Evolutionary conservation across 2,888 invertebrate species (phyloP).

Genomic region (Theretra japonica): DNA sequence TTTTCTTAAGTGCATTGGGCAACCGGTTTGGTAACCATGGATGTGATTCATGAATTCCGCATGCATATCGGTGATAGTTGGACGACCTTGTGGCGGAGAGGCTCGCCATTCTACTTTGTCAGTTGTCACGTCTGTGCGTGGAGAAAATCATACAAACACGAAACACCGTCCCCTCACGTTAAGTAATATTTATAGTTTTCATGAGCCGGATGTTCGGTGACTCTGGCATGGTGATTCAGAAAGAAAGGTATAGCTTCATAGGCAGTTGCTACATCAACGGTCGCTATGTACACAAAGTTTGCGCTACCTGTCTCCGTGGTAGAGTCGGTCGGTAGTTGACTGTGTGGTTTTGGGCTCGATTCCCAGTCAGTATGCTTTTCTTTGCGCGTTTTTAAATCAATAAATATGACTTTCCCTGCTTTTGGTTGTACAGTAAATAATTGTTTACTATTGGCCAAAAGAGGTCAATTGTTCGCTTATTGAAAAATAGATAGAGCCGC

Average conservation of each 20-base stretch:
- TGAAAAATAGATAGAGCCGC: too few species aligned
- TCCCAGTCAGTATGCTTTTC: too few species aligned
- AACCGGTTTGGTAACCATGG: slow-evolving; percentile 13
- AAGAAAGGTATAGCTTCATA: background rate
- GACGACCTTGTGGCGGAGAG: slow-evolving; percentile 69
- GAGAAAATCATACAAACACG: slow-evolving; percentile 2
- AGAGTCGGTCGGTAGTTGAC: too few species aligned
- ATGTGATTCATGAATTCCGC: slow-evolving; percentile 25
- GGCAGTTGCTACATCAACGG: background rate
- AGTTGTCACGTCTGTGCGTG: slow-evolving; percentile 59
- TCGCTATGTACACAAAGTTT: background rate
- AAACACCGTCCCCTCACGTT: background rate
- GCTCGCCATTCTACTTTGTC: slow-evolving; percentile 64
- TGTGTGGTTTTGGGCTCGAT: too few species aligned
- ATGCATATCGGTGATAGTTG: slow-evolving; percentile 41
- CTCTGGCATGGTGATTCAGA: background rate
- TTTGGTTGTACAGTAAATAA: too few species aligned
- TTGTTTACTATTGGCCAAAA: too few species aligned
- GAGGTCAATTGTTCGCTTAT: too few species aligned
- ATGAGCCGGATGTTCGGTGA: background rate
- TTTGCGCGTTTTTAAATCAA: too few species aligned
- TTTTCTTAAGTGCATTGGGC: slow-evolving; percentile 3
- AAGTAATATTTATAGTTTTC: slow-evolving; percentile 1
- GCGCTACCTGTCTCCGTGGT: too few species aligned
- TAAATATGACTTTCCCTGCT: too few species aligned